A percentile compares a stretch with the other conserved stretches of the same genome.
Evolutionary conservation across 2,888 invertebrate genomes (phyloP).

Genomic region (Drosophila pseudotakahashii): DNA sequence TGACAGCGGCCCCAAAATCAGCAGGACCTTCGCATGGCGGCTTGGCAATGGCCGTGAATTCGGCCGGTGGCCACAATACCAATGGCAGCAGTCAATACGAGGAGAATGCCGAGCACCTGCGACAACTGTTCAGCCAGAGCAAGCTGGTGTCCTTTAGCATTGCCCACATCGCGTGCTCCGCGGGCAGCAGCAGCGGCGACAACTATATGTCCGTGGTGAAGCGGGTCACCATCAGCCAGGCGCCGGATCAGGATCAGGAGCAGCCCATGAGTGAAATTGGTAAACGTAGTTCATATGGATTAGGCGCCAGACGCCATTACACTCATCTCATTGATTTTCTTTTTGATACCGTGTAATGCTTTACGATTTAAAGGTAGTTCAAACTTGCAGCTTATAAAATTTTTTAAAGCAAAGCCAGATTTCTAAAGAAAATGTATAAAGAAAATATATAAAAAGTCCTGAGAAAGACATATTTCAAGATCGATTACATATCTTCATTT

Average conservation of each 20-base stretch:
- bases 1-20: constrained; percentile 28
- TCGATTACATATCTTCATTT: too few species aligned
- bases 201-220: constrained; percentile 84
- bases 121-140: constrained; percentile 60
- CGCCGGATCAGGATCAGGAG: constrained; percentile 2
- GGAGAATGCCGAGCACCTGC: constrained; percentile 77
- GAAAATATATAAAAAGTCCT: too few species aligned
- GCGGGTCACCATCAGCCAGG: constrained; percentile 73
- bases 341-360: constrained; percentile 7
- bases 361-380: background rate
- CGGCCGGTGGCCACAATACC: constrained; percentile 1
- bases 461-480: too few species aligned
- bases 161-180: constrained; percentile 68
- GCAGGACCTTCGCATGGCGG: constrained; percentile 43
- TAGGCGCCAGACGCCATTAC: constrained; percentile 2
- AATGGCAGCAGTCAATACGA: constrained; percentile 53
- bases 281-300: background rate
- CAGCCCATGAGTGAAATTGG: constrained; percentile 29
- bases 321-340: constrained; percentile 54
- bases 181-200: constrained; percentile 83
- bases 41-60: constrained; percentile 36
- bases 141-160: constrained; percentile 73
- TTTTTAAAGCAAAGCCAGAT: too few species aligned
- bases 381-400: too few species aligned
- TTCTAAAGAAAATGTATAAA: too few species aligned